phyloP scores from a whole-genome alignment of 2,113 vertebrate species.

The Australoheros scitulus region DNA sequence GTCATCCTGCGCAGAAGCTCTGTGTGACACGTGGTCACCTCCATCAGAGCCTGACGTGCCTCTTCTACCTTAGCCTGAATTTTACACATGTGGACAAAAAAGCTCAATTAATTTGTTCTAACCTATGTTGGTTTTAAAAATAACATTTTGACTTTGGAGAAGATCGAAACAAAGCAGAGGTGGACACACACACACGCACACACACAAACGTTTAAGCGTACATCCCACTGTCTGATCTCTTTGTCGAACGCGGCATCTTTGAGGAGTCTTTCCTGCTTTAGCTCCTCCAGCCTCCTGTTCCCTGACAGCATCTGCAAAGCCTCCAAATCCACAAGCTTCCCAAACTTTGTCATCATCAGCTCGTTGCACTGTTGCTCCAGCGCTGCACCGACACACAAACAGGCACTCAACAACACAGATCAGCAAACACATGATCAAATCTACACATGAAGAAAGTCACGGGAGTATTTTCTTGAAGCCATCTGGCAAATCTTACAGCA shows the following conservation, averaged over 20 bases:
- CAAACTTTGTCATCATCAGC: conserved; percentile 90
- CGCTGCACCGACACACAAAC: conserved; percentile 69
- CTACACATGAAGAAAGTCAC: not conserved
- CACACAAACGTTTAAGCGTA: conserved; percentile 54
- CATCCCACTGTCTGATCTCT: conserved; percentile 86
- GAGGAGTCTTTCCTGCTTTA: conserved; percentile 82
- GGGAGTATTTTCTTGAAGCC: not conserved
- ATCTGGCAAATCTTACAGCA: not conserved
- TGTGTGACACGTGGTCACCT: conserved; percentile 83
- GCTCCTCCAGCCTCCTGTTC: conserved; percentile 84
- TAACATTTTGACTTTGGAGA: not conserved
- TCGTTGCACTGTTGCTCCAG: conserved; percentile 82
- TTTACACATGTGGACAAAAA: not conserved
- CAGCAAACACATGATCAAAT: not conserved
- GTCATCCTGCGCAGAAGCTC: conserved; percentile 78
- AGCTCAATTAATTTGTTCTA: not conserved
- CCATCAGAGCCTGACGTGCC: conserved; percentile 69
- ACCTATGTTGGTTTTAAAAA: not conserved
- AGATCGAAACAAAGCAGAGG: not conserved
- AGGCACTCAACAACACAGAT: conserved; percentile 2
- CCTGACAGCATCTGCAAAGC: conserved; percentile 85
- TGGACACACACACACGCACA: not conserved
- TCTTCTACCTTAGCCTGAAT: conserved; percentile 81
- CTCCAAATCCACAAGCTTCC: conserved; percentile 87
- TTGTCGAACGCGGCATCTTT: conserved; percentile 72